These are phyloP conservation scores for Hyla sarda DNA, from an alignment of 2,113 vertebrate genomes.

Conservation along the genomic window DNA sequence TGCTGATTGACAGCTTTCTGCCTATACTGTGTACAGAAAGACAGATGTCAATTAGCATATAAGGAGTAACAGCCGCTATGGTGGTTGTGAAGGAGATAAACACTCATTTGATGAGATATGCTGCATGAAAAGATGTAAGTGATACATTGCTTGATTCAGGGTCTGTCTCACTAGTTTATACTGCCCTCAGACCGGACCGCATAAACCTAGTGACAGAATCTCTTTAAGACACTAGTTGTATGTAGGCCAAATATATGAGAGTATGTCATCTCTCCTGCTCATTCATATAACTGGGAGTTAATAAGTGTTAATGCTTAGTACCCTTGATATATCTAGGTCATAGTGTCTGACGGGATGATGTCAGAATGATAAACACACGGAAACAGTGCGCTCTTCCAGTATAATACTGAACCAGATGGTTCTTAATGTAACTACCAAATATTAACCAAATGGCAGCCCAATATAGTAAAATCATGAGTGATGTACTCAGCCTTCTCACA, in stretches of 20 bases:
- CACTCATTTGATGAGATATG: no score
- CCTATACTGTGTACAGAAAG: no score
- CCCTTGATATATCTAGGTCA: conserved; percentile 41
- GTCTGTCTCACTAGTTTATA: no score
- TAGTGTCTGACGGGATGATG: conserved; percentile 28
- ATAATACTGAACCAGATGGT: neutral
- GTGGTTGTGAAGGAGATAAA: no score
- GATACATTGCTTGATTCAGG: no score
- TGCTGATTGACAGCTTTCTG: no score
- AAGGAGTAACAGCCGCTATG: no score
- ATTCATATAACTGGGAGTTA: neutral
- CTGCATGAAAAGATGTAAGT: no score
- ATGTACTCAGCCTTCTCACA: neutral
- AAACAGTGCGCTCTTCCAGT: neutral
- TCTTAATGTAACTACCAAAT: neutral
- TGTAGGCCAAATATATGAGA: neutral
- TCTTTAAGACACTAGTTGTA: neutral
- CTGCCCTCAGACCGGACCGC: no score
- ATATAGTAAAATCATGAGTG: neutral
- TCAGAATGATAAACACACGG: neutral
- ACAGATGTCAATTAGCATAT: no score
- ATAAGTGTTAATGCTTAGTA: conserved; percentile 27
- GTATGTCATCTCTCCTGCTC: neutral
- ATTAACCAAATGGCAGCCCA: neutral
- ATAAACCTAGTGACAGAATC: no score